Evolutionary conservation across 2,797 vertebrate species (phyloP), one percentile per base, ranked within the genome.

Genomic region (Centroberyx gerrardi): DNA sequence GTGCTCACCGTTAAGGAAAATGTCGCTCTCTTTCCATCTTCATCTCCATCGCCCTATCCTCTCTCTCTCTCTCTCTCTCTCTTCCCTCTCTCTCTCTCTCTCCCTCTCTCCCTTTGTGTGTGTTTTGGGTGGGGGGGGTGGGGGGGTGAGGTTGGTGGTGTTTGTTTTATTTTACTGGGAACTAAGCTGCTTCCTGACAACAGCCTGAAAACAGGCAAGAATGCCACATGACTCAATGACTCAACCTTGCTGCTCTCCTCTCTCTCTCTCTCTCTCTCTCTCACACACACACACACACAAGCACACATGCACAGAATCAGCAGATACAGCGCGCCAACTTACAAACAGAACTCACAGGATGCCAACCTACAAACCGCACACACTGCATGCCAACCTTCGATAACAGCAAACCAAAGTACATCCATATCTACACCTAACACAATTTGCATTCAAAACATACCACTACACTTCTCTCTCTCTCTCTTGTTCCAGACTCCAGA

Each of bases 201-300:
- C 92, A 94, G 87, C 83, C 82, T 92, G 90, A 93, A 94, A 90
- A 89, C 90, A 90, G 84, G 83, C 92, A 93, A 91, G 93, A 94
- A 94, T 94, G 92, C 81, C 88, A 86, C 90, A 90, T 89, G 91
- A 93, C 91, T 94, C 90, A 89, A 75, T 91, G 91, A 90, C 87
- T 92, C 89, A 93, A 89, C 80, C 87, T 78, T 63, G 66, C 83
- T 86, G 76, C 68, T 87, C 84, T 87, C 76, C 68, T 71, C 18
- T 78, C 68, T 69, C 68, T 67, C 28, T 42, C 56, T 74, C 73
- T 78, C 75, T 84, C 86, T 84, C 81, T 78, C 81, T 72, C 84
- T 82, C 92, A 84, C 87, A 40, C 56, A 22, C 38, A 59, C 46
- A 36, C 78, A 60, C 54, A 60, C 66, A 70, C 68, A 62, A 33